Base-by-base conservation (phyloP, 2,888 invertebrate species). In the Amiota communis region DNA sequence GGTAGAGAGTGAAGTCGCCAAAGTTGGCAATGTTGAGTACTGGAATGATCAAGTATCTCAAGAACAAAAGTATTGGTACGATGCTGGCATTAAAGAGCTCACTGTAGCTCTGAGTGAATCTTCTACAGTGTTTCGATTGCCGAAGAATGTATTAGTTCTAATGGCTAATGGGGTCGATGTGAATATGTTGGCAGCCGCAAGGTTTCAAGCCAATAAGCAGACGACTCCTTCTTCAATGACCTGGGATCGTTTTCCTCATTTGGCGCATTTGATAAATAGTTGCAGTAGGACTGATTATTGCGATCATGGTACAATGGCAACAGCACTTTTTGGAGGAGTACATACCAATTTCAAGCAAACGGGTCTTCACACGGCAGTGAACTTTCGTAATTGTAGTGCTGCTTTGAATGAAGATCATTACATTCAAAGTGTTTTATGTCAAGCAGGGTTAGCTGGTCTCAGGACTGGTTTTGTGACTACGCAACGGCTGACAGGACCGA, bases 161-260 rank as follows among this genome's bases (percentile, higher is more conserved):
- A 87, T 97, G 1, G 96, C 96, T 0, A 96, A 97, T 83, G 97
- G 97, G 1, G 95, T 97, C 94, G 96, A 95, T 0, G 91, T 94
- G 0, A 93, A 94, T 72, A 95, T 96, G 0, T 91, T 95, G 70
- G 95, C 96, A 0, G 94, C 95, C 0, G 73, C 79, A 1, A 75
- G 87, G 8, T 86, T 93, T 94, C 0, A 68, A 1, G 2, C 2
- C 2, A 15, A 53, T n/a, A 63, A 69, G 9, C 11, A 13, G 9
- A 65, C 15, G 2, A 8, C 15, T 10, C 72, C 72, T 12, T 8
- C 56, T 75, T 90, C 70, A 15, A 79, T 96, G 68, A 89, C 92
- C 0, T 97, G 94, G 91, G 97, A 97, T 88, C 92, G 91, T 78
- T 96, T 97, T 85, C 94, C 95, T 0, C 93, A 96, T 86, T 88